Conservation (phyloP, 2,113 vertebrate genomes). For the Myotis yumanensis region DNA sequence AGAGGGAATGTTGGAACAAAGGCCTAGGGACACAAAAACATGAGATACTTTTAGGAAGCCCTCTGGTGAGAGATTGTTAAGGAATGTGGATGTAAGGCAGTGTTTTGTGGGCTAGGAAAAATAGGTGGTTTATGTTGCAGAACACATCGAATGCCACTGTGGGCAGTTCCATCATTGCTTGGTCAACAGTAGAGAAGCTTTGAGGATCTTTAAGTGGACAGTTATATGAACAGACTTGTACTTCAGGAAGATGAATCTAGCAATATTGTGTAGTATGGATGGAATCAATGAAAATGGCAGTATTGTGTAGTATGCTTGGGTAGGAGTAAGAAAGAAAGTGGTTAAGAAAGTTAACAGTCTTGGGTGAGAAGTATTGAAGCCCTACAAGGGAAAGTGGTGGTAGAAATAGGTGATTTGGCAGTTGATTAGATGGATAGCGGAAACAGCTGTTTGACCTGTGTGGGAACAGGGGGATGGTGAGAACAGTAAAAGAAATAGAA, state of each 20-base stretch:
- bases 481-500: neutral
- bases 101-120: conserved; percentile 40
- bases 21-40: neutral
- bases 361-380: neutral
- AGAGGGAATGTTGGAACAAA: neutral
- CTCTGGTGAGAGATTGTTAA: neutral
- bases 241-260: neutral
- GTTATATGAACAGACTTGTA: neutral
- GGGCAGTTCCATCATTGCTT: neutral
- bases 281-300: neutral
- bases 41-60: neutral
- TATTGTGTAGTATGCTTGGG: neutral
- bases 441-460: neutral
- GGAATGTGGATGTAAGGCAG: conserved; percentile 29
- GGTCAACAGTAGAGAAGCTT: neutral
- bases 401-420: neutral
- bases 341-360: neutral
- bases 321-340: neutral
- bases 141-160: neutral
- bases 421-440: neutral
- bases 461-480: neutral
- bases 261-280: neutral
- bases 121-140: conserved; percentile 26
- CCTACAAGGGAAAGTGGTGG: neutral
- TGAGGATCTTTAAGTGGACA: neutral